phyloP scores from a whole-genome alignment of 2,113 vertebrate genomes.

The Lota lota region DNA sequence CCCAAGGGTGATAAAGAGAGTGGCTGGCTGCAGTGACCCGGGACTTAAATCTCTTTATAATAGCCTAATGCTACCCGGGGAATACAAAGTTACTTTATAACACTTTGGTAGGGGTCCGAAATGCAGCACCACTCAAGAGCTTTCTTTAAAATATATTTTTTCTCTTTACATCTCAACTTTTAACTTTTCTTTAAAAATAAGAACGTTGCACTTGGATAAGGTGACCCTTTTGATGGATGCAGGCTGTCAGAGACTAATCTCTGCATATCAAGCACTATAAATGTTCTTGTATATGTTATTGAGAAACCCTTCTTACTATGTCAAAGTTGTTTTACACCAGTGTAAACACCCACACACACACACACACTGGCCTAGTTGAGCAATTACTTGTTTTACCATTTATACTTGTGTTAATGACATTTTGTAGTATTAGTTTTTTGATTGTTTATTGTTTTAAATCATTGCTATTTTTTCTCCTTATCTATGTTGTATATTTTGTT shows the following conservation, averaged over 20 bases:
- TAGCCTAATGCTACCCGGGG: constrained; percentile 3
- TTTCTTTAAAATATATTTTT: constrained; percentile 14
- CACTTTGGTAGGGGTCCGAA: constrained; percentile 13
- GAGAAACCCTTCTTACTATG: background rate
- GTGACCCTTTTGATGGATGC: constrained; percentile 39
- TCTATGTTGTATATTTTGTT: too few relatives aligned
- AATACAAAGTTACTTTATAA: constrained; percentile 20
- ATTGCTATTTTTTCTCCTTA: too few relatives aligned
- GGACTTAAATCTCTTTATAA: constrained; percentile 24
- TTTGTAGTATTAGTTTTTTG: too few relatives aligned
- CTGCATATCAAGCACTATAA: constrained; percentile 28
- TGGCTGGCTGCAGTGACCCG: constrained; percentile 21
- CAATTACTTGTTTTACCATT: too few relatives aligned
- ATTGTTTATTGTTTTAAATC: too few relatives aligned
- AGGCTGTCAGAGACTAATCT: constrained; percentile 35
- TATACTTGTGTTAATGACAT: too few relatives aligned
- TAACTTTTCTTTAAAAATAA: constrained; percentile 27
- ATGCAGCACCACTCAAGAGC: background rate
- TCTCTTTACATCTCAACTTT: constrained; percentile 26
- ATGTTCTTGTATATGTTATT: constrained; percentile 22
- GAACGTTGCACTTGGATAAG: constrained; percentile 11
- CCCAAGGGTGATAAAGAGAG: constrained; percentile 18
- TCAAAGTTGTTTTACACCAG: too few relatives aligned
- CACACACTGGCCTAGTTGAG: background rate
- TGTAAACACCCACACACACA: constrained; percentile 13